phyloP scores from a whole-genome alignment of 2,797 vertebrate genomes.

The Schizopygopsis pylzovi region DNA sequence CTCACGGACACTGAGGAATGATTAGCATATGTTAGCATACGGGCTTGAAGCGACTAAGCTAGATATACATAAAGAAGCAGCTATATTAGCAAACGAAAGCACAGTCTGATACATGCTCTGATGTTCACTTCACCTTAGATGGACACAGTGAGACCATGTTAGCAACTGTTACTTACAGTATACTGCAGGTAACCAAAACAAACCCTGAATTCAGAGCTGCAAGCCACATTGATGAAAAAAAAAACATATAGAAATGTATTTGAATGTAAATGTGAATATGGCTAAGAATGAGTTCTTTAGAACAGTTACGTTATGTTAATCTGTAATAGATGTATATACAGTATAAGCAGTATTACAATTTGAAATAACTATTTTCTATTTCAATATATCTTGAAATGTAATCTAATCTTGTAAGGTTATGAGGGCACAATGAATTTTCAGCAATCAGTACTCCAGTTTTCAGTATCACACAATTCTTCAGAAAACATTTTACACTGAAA shows the following conservation, averaged over 20 bases:
- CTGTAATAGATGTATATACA: not conserved
- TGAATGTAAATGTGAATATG: not conserved
- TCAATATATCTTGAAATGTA: not conserved
- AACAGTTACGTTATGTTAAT: not conserved
- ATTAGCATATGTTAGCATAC: slow-evolving; percentile 71
- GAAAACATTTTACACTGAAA: not conserved
- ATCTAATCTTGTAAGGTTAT: not conserved
- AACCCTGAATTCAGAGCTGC: not conserved
- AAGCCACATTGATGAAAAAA: not conserved
- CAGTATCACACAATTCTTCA: not conserved
- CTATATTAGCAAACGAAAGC: slow-evolving; percentile 68
- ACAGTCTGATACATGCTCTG: slow-evolving; percentile 72
- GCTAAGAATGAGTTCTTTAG: not conserved
- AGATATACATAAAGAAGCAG: slow-evolving; percentile 73
- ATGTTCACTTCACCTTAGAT: slow-evolving; percentile 65
- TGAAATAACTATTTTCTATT: not conserved
- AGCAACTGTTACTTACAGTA: slow-evolving; percentile 50
- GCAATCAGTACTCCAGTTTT: not conserved
- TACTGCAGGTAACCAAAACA: not conserved
- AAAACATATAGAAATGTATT: not conserved
- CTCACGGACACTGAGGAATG: slow-evolving; percentile 62
- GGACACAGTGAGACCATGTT: slow-evolving; percentile 70
- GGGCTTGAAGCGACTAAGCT: slow-evolving; percentile 60
- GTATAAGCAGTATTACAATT: not conserved
- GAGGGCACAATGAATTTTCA: not conserved